These are phyloP conservation scores for Protodeltote pygarga DNA, from an alignment of 2,888 invertebrate genomes.

Conservation along the genomic window DNA sequence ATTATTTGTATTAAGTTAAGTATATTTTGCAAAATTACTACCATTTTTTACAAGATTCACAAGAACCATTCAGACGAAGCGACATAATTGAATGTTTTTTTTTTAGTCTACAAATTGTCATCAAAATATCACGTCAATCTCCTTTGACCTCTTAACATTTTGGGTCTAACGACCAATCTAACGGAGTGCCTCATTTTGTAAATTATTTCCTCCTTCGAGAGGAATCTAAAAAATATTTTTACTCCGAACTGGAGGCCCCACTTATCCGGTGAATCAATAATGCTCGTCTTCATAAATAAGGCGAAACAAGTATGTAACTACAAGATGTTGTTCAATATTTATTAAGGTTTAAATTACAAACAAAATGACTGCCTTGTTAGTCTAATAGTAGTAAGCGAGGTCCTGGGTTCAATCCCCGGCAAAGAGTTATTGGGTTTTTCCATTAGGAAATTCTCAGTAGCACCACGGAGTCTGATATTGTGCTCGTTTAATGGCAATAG, in stretches of 20 bases:
- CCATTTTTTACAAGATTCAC: not conserved
- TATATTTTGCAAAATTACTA: not conserved
- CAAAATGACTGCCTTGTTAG: too few species aligned
- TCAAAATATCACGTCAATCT: constrained; percentile 30
- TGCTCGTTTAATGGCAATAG: too few species aligned
- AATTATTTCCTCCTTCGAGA: constrained; percentile 40
- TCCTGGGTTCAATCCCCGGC: too few species aligned
- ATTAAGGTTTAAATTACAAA: not conserved
- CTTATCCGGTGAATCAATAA: constrained; percentile 8
- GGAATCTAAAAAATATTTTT: constrained; percentile 32
- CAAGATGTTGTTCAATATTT: too few species aligned
- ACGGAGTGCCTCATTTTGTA: constrained; percentile 46
- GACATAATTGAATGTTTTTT: too few species aligned
- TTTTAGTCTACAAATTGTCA: constrained; percentile 32
- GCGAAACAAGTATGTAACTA: not conserved
- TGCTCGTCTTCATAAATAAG: constrained; percentile 5
- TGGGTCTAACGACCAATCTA: constrained; percentile 37
- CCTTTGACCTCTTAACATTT: constrained; percentile 33
- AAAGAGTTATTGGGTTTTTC: too few species aligned
- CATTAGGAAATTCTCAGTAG: too few species aligned
- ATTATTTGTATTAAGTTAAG: too few species aligned
- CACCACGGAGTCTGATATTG: too few species aligned
- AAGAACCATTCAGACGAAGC: not conserved
- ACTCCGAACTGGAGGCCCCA: constrained; percentile 8
- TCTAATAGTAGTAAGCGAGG: too few species aligned